phyloP scores from a whole-genome alignment of 1,140 invertebrate species.

The Heterodera schachtii region DNA sequence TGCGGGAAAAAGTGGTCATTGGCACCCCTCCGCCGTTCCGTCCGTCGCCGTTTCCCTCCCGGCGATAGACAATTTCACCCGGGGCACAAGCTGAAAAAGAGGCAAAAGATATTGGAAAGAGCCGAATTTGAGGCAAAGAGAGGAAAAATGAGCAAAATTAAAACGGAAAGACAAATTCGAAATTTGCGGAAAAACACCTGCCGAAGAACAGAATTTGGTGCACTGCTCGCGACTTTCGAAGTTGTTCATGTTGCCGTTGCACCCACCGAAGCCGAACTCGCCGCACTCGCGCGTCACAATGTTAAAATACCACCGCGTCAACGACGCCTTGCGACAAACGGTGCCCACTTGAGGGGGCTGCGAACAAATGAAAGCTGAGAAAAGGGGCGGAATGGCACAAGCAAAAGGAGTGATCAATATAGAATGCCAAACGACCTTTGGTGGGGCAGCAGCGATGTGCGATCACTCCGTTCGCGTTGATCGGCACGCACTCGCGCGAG shows the following conservation, averaged over 20 bases:
- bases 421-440: slow-evolving; percentile 43
- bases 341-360: slow-evolving; percentile 61
- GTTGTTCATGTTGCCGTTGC: slow-evolving; percentile 58
- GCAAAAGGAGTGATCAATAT: slow-evolving; percentile 20
- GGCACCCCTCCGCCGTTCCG: neutral
- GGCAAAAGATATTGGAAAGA: neutral
- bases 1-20: no score
- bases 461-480: slow-evolving; percentile 58
- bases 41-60: neutral
- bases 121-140: no score
- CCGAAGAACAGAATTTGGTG: slow-evolving; percentile 59
- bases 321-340: slow-evolving; percentile 54
- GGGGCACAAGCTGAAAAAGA: slow-evolving; percentile 53
- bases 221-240: slow-evolving; percentile 56
- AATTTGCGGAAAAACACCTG: slow-evolving; percentile 35
- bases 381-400: neutral
- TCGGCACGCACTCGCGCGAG: slow-evolving; percentile 59
- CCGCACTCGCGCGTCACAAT: slow-evolving; percentile 63
- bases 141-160: neutral
- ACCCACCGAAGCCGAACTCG: slow-evolving; percentile 51
- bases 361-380: slow-evolving; percentile 55
- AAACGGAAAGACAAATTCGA: neutral
- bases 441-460: slow-evolving; percentile 61
- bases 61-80: slow-evolving; percentile 55
- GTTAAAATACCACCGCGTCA: slow-evolving; percentile 62